A percentile compares a stretch with the other conserved stretches of the same genome.
Conservation (phyloP, 2,113 vertebrate species). For the Pangasianodon gigas region DNA sequence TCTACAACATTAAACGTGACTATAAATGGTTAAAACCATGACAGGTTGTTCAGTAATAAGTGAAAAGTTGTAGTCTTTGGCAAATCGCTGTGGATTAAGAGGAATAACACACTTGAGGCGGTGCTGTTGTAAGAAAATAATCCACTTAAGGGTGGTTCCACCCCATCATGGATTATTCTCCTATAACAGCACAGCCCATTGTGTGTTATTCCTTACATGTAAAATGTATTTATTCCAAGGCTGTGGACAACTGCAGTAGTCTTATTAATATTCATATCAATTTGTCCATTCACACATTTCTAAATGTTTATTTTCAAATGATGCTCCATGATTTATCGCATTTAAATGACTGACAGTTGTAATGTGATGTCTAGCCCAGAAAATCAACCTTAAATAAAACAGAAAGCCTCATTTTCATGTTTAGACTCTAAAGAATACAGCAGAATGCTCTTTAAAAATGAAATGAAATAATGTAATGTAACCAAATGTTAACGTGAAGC, state of each 20-base stretch:
- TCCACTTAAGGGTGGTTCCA: neutral
- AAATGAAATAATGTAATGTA: neutral
- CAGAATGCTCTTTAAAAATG: neutral
- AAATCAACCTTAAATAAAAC: neutral
- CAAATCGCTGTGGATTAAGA: neutral
- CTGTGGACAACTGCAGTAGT: neutral
- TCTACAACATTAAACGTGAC: neutral
- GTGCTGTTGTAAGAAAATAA: no score
- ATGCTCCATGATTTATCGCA: neutral
- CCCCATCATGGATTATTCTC: neutral
- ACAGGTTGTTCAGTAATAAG: neutral
- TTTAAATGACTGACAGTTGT: neutral
- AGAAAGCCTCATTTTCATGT: neutral
- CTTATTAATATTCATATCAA: neutral
- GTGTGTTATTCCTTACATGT: neutral
- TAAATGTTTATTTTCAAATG: neutral
- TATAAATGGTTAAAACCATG: neutral
- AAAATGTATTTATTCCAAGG: neutral
- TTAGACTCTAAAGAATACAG: neutral
- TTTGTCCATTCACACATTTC: conserved; percentile 1
- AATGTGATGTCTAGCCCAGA: neutral
- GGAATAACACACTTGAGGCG: neutral
- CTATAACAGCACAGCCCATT: neutral
- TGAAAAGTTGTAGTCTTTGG: neutral
- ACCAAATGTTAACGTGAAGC: neutral